Percentiles rank a stretch among this genome's conserved stretches.
These are phyloP conservation scores for Sesamia nonagrioides DNA, from an alignment of 1,140 invertebrate species.

Conservation along the genomic window DNA sequence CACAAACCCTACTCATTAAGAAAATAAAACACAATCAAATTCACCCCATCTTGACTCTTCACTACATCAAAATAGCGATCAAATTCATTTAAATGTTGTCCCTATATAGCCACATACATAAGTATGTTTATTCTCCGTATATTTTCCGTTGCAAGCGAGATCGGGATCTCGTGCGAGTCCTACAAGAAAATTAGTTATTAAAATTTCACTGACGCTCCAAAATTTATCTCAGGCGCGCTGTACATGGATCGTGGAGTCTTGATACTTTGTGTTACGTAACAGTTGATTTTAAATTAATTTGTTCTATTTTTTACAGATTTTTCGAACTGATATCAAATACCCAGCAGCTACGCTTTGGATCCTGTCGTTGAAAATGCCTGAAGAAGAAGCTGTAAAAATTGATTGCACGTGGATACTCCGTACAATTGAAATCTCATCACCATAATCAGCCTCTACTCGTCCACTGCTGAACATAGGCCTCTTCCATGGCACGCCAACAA, in stretches of 20 bases:
- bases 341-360: no score
- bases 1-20: background rate
- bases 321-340: no score
- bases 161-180: slow-evolving; percentile 71
- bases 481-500: no score
- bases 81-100: slow-evolving; percentile 38
- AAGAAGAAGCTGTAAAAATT: no score
- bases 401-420: no score
- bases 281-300: background rate
- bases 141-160: slow-evolving; percentile 59
- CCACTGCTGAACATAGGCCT: no score
- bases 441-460: no score
- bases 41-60: background rate
- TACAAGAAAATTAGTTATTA: slow-evolving; percentile 88
- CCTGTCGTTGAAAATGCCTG: no score
- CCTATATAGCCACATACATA: slow-evolving; percentile 15
- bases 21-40: background rate
- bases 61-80: slow-evolving; percentile 16
- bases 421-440: no score
- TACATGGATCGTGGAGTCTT: slow-evolving; percentile 53
- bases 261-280: slow-evolving; percentile 66
- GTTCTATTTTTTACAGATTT: background rate
- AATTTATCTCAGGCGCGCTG: slow-evolving; percentile 83
- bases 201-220: slow-evolving; percentile 87
- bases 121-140: slow-evolving; percentile 31